phyloP scores from a whole-genome alignment of 2,113 vertebrate genomes.

The Amphiprion percula region DNA sequence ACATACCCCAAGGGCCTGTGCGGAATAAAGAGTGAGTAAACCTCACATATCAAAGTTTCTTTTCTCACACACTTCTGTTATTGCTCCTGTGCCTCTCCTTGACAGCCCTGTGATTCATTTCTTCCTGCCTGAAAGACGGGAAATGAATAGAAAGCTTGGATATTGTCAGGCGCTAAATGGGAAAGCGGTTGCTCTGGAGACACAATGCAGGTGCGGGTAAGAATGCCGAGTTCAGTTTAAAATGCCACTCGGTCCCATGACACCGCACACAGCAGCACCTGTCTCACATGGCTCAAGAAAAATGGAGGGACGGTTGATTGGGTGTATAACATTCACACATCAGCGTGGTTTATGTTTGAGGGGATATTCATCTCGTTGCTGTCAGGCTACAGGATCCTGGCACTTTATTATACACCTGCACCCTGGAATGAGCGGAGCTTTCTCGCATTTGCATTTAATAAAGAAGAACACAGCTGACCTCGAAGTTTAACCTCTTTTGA shows the following conservation, averaged over 20 bases:
- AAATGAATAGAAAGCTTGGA: conserved; percentile 84
- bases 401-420: conserved; percentile 56
- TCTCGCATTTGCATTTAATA: conserved; percentile 51
- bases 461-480: conserved; percentile 51
- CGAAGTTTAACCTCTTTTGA: conserved; percentile 44
- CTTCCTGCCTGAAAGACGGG: conserved; percentile 76
- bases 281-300: conserved; percentile 54
- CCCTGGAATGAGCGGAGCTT: conserved; percentile 9
- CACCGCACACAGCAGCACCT: conserved; percentile 46
- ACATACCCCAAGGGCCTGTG: conserved; percentile 66
- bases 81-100: conserved; percentile 80
- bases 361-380: conserved; percentile 60
- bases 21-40: conserved; percentile 79
- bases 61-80: conserved; percentile 73
- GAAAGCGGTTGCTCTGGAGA: conserved; percentile 74
- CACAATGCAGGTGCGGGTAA: conserved; percentile 66
- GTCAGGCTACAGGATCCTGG: conserved; percentile 48
- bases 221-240: conserved; percentile 64
- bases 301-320: conserved; percentile 48
- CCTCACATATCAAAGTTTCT: conserved; percentile 81
- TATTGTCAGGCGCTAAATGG: conserved; percentile 81
- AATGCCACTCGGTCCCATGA: conserved; percentile 65
- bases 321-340: conserved; percentile 58
- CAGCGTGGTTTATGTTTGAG: conserved; percentile 56
- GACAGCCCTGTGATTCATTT: conserved; percentile 83